Conservation (phyloP, 2,888 invertebrate genomes). For the Endomychus coccineus region DNA sequence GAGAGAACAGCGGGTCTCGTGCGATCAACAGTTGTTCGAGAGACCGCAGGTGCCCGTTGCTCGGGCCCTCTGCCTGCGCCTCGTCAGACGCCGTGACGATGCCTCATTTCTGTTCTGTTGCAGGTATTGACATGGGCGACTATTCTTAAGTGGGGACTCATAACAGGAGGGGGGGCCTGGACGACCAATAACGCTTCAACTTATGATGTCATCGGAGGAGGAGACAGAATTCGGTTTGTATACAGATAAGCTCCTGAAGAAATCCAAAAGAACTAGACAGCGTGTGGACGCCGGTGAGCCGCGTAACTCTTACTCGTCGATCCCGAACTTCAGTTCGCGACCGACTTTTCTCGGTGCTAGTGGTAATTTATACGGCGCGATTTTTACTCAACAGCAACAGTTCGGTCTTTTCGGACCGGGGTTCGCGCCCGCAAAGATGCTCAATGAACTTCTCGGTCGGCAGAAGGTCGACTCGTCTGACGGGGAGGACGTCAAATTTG, state of each 20-base stretch:
- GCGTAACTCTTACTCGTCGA: conserved; percentile 84
- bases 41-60: conserved; percentile 26
- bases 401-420: conserved; percentile 78
- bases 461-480: conserved; percentile 46
- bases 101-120: conserved; percentile 26
- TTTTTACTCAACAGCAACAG: conserved; percentile 72
- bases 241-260: conserved; percentile 87
- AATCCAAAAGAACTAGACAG: conserved; percentile 90
- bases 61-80: conserved; percentile 7
- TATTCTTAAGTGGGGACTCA: conserved; percentile 51
- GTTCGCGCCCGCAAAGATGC: conserved; percentile 85
- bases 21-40: conserved; percentile 29
- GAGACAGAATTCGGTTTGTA: conserved; percentile 90
- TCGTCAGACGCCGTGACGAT: conserved; percentile 11
- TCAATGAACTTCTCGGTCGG: conserved; percentile 80
- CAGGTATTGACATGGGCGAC: conserved; percentile 47
- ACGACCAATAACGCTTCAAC: conserved; percentile 76
- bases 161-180: conserved; percentile 55
- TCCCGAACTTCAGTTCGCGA: conserved; percentile 68
- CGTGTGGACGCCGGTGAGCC: conserved; percentile 94
- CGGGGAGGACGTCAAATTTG: conserved; percentile 43
- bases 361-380: conserved; percentile 70
- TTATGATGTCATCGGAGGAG: conserved; percentile 97
- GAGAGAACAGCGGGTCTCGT: too few species aligned
- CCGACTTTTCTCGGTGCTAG: conserved; percentile 74